Evolutionary conservation across 2,113 vertebrate species (phyloP).

Genomic region (Halcyon senegalensis): DNA sequence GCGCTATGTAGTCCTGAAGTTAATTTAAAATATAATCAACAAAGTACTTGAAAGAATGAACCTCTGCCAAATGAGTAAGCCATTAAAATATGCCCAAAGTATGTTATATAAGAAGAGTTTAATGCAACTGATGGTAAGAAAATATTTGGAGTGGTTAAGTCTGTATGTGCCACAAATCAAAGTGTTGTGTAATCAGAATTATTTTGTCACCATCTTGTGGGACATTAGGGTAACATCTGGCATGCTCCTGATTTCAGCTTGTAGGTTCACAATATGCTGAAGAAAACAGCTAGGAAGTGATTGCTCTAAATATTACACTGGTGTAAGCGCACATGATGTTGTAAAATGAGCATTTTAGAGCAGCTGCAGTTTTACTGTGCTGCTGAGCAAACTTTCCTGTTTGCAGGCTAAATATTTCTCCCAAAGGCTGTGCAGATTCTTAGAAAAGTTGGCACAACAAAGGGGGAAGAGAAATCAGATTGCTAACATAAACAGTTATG

Average conservation of each 20-base stretch:
- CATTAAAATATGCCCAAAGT: not conserved
- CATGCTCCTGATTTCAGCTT: not conserved
- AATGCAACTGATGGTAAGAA: not conserved
- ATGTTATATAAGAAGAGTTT: not conserved
- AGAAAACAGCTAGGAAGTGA: not conserved
- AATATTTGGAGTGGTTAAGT: not conserved
- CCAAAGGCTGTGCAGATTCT: not conserved
- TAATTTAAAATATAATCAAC: conserved; percentile 14
- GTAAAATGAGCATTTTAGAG: not conserved
- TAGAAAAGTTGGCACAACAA: not conserved
- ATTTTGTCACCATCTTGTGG: conserved; percentile 49
- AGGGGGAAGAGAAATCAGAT: not conserved
- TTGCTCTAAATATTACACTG: not conserved
- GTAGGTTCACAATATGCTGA: not conserved
- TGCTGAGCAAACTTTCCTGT: not conserved
- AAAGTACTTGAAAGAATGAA: not conserved
- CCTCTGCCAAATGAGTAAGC: not conserved
- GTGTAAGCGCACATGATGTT: not conserved
- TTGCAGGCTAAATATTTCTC: not conserved
- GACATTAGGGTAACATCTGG: conserved; percentile 18
- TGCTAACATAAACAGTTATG: not conserved
- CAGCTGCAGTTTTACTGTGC: not conserved
- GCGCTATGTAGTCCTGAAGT: not conserved
- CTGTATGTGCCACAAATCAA: not conserved
- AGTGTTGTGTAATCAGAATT: not conserved